phyloP scores from a whole-genome alignment of 2,888 invertebrate species.

The Latheticus oryzae region DNA sequence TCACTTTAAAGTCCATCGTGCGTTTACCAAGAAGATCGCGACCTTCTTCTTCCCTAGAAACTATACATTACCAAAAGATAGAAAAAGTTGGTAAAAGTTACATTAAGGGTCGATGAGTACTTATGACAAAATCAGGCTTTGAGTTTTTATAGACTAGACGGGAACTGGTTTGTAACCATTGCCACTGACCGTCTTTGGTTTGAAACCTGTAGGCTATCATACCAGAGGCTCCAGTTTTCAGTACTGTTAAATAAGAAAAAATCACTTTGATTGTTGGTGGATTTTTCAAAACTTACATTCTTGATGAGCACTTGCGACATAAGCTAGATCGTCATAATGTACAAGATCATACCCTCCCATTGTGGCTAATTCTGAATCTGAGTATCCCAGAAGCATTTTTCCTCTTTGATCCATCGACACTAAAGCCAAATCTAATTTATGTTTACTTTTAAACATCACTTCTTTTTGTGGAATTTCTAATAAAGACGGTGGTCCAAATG shows the following conservation, averaged over 20 bases:
- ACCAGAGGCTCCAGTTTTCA: constrained; percentile 99
- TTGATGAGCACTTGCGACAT: constrained; percentile 98
- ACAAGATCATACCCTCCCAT: constrained; percentile 98
- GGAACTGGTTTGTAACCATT: constrained; percentile 98
- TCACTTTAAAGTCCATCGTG: constrained; percentile 99
- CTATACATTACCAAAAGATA: background rate
- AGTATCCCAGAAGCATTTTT: constrained; percentile 93
- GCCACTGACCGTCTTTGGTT: constrained; percentile 94
- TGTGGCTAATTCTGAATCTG: constrained; percentile 89
- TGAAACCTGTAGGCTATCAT: constrained; percentile 99
- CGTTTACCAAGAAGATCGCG: constrained; percentile 96
- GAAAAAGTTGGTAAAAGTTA: constrained; percentile 68
- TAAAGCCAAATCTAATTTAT: constrained; percentile 95
- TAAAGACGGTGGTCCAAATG: constrained; percentile 97
- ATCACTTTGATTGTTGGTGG: background rate
- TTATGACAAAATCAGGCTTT: constrained; percentile 98
- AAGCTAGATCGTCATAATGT: constrained; percentile 97
- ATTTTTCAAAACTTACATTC: constrained; percentile 81
- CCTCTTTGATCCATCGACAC: constrained; percentile 99
- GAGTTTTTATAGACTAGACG: constrained; percentile 99
- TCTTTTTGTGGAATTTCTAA: constrained; percentile 98
- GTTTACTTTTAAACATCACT: constrained; percentile 99
- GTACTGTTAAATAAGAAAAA: constrained; percentile 81
- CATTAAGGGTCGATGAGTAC: constrained; percentile 98
- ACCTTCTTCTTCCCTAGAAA: constrained; percentile 95